Percentiles rank a stretch among this genome's conserved stretches.
Evolutionary conservation across 2,888 invertebrate genomes (phyloP).

Genomic region (Drosophila ustulata): DNA sequence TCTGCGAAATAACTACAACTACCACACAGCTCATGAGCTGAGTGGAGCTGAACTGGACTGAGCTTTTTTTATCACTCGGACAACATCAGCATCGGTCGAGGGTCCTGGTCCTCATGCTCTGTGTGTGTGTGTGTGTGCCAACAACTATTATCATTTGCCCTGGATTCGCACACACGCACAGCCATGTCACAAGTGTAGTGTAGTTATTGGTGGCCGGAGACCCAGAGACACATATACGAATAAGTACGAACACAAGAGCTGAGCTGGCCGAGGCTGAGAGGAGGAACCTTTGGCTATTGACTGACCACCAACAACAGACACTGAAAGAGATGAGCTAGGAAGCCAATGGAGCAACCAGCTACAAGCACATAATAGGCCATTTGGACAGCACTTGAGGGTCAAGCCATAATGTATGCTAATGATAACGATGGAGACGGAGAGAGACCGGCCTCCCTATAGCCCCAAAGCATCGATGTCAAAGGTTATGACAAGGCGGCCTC

Average conservation of each 20-base stretch:
- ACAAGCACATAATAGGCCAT: slow-evolving; percentile 73
- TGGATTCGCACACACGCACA: slow-evolving; percentile 35
- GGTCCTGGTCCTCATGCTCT: slow-evolving; percentile 29
- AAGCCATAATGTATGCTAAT: slow-evolving; percentile 74
- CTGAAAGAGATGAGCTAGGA: slow-evolving; percentile 46
- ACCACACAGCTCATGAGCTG: slow-evolving; percentile 34
- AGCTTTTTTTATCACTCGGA: slow-evolving; percentile 54
- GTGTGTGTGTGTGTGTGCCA: slow-evolving; percentile 30
- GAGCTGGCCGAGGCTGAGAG: not conserved
- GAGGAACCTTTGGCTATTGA: slow-evolving; percentile 42
- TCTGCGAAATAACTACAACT: slow-evolving; percentile 52
- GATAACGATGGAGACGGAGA: slow-evolving; percentile 63
- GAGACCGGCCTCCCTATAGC: slow-evolving; percentile 12
- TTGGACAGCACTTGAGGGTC: slow-evolving; percentile 72
- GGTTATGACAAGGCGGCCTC: slow-evolving; percentile 28
- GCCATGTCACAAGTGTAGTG: slow-evolving; percentile 5
- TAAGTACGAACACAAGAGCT: slow-evolving; percentile 1
- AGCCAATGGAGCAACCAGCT: slow-evolving; percentile 67
- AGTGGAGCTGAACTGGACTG: slow-evolving; percentile 17
- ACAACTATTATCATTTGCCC: slow-evolving; percentile 68
- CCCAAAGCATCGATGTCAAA: slow-evolving; percentile 43
- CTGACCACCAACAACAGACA: slow-evolving; percentile 16
- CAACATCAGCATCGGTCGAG: slow-evolving; percentile 46
- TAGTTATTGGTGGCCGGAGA: slow-evolving; percentile 38
- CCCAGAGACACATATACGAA: slow-evolving; percentile 37